Evolutionary conservation across 2,888 invertebrate species (phyloP).

Genomic region (Erebia aethiops): DNA sequence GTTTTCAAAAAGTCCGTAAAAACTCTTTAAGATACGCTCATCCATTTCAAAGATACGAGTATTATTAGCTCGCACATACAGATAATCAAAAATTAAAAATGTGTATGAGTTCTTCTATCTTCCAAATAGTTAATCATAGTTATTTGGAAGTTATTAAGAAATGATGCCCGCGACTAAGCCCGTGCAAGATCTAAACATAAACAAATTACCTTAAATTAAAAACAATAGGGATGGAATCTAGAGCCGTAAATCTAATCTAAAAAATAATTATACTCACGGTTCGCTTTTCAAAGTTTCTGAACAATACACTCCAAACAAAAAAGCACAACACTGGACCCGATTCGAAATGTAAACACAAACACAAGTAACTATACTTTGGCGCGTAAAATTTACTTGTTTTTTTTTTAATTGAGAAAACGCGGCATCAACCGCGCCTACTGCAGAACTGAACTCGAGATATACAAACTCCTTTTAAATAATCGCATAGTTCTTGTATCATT

Average conservation of each 20-base stretch:
- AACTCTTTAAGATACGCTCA: no score
- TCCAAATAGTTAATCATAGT: no score
- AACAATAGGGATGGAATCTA: background rate
- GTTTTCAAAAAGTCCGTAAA: no score
- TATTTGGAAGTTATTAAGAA: no score
- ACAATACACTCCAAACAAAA: slow-evolving; percentile 51
- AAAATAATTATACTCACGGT: slow-evolving; percentile 42
- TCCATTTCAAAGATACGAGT: no score
- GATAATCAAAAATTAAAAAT: no score
- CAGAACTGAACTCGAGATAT: slow-evolving; percentile 49
- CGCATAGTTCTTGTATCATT: slow-evolving; percentile 28
- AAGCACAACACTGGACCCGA: slow-evolving; percentile 57
- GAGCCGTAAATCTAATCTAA: background rate
- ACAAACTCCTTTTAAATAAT: slow-evolving; percentile 60
- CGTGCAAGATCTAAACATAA: no score
- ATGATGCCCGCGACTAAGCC: no score
- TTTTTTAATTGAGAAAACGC: slow-evolving; percentile 57
- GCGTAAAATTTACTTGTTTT: slow-evolving; percentile 61
- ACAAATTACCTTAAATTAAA: background rate
- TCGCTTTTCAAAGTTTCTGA: slow-evolving; percentile 50
- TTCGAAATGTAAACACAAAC: slow-evolving; percentile 51
- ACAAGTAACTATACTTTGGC: slow-evolving; percentile 61
- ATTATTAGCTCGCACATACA: no score
- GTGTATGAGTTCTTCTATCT: no score
- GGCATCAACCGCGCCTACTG: slow-evolving; percentile 55